Base-by-base conservation (phyloP, 1,140 invertebrate species). In the Pseudomyrmex concolor region DNA sequence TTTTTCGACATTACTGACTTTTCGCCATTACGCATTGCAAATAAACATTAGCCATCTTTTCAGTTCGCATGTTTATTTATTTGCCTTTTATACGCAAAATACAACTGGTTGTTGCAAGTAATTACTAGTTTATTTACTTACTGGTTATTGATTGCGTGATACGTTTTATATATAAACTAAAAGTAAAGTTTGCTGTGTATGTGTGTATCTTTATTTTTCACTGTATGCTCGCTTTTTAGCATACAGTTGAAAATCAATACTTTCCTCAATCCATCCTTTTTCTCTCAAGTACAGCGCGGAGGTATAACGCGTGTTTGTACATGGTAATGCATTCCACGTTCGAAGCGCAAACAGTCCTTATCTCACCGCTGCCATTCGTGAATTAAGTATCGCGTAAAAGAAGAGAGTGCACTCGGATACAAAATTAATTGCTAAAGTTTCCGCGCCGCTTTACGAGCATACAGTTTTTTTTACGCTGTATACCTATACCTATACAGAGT, bases 401-500 rank as follows among this genome's bases (percentile, higher is more conserved):
- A 80, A 70, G 70, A 59, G 59, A 80, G 66, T 59, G 76, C 64
- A 70, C 76, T 78, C 64, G 45, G 66, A 70, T 78, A 59, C 64
- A 70, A 80, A 80, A 80, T 80, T 80, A 80, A 80, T 80, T 80
- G 76, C 76, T 80, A 80, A 80, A 80, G 51, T 80, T 80, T 60
- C 76, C 25, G 43, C 34, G 51, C 19, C 15, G 64, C 19, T 45
- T 80, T 59, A 80, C 76, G 8, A 60, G 12, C 76, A 51, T 25
- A 34, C 17, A 34, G 5, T 13, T 77, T 77, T 77, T 77, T 77
- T 22, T 22, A 8, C 50, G 15, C 55, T 15, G 13, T 22, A 77
- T 34, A 34, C 34, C 0, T 34, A 34, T 34, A 34, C 5, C 34
- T 17, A 9, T 45, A 54, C 60, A 17, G 48, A 67, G 34, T 77